Evolutionary conservation across 2,888 invertebrate species (phyloP), one percentile per base, ranked within the genome.

Genomic region (Ectemnius lituratus): DNA sequence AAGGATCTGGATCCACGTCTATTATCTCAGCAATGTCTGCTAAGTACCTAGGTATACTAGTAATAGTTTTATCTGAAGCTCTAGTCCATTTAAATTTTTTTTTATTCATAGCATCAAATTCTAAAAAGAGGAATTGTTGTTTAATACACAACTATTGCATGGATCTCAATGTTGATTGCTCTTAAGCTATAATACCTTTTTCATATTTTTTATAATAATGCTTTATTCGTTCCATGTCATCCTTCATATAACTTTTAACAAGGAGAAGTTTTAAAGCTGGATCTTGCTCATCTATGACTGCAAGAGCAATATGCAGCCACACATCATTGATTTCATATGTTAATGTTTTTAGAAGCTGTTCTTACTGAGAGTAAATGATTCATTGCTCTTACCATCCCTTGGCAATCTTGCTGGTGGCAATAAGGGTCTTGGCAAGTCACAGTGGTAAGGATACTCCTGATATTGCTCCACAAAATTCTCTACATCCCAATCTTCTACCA

Each of bases 1-100:
- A 70, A 56, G 88, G 87, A 85, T 90, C 90, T 46, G 90, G 90
- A 85, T 90, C 90, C 68, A 83, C 76, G 14, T 90, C 88, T 20
- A 88, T 74, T 47, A 87, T 71, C 73, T 86, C 84, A 57, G 90
- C 88, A 62, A 90, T 69, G 67, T 87, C 85, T 68, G 88, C 88
- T 8, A 89, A 46, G 75, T 85, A 89, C 73, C 71, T 86, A 20
- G 90, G 87, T 20, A 90, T 16, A 14, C 67, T 77, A 13, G 83
- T 78, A 52, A 47, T 63, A n/a, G 59, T 27, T 59, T 18, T 67
- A 23, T 68, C 47, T 46, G 70, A 46, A 6, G 28, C 37, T 13
- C 63, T 69, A 27, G 64, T 62, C 84, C 86, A 88, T 37, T 83
- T 70, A 8, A 86, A 0, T 14, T 82, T 73, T 60, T 80, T 86